Evolutionary conservation across 2,888 invertebrate species (phyloP).

Genomic region (Tricholauxania praeusta): DNA sequence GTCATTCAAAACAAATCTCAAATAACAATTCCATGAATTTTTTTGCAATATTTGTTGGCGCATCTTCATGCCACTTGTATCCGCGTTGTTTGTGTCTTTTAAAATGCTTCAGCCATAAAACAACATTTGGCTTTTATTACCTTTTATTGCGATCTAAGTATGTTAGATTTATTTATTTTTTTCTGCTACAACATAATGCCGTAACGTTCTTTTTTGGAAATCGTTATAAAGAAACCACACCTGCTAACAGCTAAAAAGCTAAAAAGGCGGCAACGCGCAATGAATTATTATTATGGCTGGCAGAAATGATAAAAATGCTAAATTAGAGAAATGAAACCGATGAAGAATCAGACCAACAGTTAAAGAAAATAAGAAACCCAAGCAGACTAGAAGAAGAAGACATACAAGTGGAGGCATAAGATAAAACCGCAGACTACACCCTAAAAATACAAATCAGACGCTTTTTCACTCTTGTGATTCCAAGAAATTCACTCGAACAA

Average conservation of each 20-base stretch:
- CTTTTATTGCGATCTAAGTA: neutral
- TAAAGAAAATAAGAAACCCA: neutral
- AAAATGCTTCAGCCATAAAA: slow-evolving; percentile 1
- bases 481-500: too few species aligned
- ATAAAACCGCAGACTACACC: slow-evolving; percentile 5
- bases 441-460: neutral
- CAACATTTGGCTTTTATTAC: neutral
- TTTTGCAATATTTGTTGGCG: too few species aligned
- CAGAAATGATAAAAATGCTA: slow-evolving; percentile 6
- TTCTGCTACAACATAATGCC: neutral
- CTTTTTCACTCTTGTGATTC: too few species aligned
- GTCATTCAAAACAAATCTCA: slow-evolving; percentile 2
- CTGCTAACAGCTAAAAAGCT: slow-evolving; percentile 3
- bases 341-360: slow-evolving; percentile 1
- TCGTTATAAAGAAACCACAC: slow-evolving; percentile 15
- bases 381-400: neutral
- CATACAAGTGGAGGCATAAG: neutral
- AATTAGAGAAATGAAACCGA: slow-evolving; percentile 21
- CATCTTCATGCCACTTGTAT: too few species aligned
- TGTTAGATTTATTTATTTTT: too few species aligned
- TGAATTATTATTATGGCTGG: slow-evolving; percentile 7
- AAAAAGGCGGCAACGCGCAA: neutral
- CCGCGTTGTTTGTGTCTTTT: neutral
- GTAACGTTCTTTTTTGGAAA: neutral
- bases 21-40: slow-evolving; percentile 8